A percentile compares a stretch with the other conserved stretches of the same genome.
These are phyloP conservation scores for Lophius americanus DNA, from an alignment of 2,797 vertebrate genomes.

Conservation along the genomic window DNA sequence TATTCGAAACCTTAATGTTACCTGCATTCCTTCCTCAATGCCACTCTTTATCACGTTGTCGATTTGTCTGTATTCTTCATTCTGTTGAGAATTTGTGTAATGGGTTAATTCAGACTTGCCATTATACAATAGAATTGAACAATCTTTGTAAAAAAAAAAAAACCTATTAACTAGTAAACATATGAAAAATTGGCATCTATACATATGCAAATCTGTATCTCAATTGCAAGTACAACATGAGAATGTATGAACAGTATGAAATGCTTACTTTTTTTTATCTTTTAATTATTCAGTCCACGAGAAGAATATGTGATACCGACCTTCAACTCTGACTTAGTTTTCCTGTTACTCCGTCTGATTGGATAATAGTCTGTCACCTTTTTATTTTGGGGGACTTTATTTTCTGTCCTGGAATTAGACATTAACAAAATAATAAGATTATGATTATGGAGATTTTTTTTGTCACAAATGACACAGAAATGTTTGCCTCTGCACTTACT, in stretches of 20 bases:
- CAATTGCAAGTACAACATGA: neutral
- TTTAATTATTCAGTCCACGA: neutral
- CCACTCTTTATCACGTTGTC: conserved; percentile 89
- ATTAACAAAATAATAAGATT: conserved; percentile 9
- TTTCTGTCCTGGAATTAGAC: conserved; percentile 79
- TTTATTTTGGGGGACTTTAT: conserved; percentile 84
- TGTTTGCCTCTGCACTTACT: conserved; percentile 74
- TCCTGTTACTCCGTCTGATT: conserved; percentile 91
- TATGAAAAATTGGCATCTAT: neutral
- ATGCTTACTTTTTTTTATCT: neutral
- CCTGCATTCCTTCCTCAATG: conserved; percentile 93
- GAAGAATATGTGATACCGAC: conserved; percentile 67
- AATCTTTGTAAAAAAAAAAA: neutral
- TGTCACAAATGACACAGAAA: neutral
- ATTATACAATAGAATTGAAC: neutral
- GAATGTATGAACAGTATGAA: neutral
- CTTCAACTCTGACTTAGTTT: conserved; percentile 91
- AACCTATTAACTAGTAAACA: no score
- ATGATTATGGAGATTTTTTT: neutral
- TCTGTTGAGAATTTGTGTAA: conserved; percentile 70
- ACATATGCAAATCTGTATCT: neutral
- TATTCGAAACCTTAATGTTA: conserved; percentile 50
- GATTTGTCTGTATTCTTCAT: conserved; percentile 87
- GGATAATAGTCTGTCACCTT: conserved; percentile 96
- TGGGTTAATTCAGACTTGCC: conserved; percentile 9